Conservation (phyloP, 2,888 invertebrate genomes). For the Eilema griseolum region DNA sequence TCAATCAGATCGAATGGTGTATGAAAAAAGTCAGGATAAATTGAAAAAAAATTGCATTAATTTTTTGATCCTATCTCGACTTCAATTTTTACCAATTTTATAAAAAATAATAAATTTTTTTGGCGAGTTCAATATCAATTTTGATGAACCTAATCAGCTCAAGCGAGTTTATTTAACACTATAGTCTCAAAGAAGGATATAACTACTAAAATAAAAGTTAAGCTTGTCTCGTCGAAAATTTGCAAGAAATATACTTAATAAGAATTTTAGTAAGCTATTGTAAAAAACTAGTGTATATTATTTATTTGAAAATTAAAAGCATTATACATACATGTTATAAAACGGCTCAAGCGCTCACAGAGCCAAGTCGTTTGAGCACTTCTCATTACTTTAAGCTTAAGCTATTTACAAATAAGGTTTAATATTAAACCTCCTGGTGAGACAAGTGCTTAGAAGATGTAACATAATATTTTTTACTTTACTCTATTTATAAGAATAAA, state of each 20-base stretch:
- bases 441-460: conserved; percentile 39
- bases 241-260: not conserved
- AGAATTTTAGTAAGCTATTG: not conserved
- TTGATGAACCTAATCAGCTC: too few species aligned
- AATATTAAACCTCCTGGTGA: conserved; percentile 31
- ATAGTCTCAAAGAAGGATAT: not conserved
- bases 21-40: not conserved
- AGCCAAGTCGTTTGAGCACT: conserved; percentile 21
- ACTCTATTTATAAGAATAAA: conserved; percentile 9
- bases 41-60: not conserved
- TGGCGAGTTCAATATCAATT: too few species aligned
- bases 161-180: too few species aligned
- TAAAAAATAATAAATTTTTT: too few species aligned
- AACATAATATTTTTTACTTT: not conserved
- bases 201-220: conserved; percentile 1
- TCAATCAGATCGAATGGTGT: not conserved
- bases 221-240: conserved; percentile 21
- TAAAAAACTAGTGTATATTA: conserved; percentile 16
- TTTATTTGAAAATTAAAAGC: conserved; percentile 17
- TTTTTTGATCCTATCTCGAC: not conserved
- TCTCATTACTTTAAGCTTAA: conserved; percentile 28
- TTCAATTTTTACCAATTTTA: not conserved
- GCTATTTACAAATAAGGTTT: conserved; percentile 22
- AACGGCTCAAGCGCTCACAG: conserved; percentile 2
- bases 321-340: not conserved